Conservation (phyloP, 1,140 invertebrate species). For the Hydropsyche tenuis region DNA sequence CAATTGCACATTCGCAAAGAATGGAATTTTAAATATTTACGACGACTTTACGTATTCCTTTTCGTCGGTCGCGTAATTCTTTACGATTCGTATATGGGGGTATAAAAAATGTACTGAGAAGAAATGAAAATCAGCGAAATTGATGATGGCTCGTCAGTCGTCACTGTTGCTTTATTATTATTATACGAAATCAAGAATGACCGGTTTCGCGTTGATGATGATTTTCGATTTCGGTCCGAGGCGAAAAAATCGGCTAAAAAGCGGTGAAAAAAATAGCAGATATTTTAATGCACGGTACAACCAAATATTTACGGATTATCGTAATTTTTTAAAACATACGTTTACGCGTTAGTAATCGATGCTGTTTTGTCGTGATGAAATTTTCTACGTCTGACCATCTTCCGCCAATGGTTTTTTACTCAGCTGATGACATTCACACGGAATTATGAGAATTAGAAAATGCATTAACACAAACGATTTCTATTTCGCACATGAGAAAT, state of each 20-base stretch:
- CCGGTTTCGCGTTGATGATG: constrained; percentile 1
- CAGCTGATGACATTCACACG: neutral
- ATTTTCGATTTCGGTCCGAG: constrained; percentile 14
- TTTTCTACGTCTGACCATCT: neutral
- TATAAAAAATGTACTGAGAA: neutral
- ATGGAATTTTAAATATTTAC: constrained; percentile 25
- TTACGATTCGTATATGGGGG: no score
- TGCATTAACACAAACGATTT: neutral
- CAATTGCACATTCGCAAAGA: neutral
- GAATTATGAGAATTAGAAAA: constrained; percentile 6
- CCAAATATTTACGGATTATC: no score
- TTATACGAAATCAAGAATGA: constrained; percentile 24
- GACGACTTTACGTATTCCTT: neutral
- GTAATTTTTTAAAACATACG: neutral
- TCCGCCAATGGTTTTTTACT: neutral
- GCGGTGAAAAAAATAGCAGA: neutral
- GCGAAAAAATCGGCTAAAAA: constrained; percentile 1
- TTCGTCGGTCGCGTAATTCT: no score
- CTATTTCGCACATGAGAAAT: no score
- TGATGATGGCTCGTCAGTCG: neutral
- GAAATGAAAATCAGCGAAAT: constrained; percentile 1
- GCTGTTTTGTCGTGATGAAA: neutral
- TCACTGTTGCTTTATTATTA: neutral
- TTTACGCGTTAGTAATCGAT: neutral
- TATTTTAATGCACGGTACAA: no score